phyloP scores from a whole-genome alignment of 1,140 invertebrate genomes.

The Heliconius hewitsoni region DNA sequence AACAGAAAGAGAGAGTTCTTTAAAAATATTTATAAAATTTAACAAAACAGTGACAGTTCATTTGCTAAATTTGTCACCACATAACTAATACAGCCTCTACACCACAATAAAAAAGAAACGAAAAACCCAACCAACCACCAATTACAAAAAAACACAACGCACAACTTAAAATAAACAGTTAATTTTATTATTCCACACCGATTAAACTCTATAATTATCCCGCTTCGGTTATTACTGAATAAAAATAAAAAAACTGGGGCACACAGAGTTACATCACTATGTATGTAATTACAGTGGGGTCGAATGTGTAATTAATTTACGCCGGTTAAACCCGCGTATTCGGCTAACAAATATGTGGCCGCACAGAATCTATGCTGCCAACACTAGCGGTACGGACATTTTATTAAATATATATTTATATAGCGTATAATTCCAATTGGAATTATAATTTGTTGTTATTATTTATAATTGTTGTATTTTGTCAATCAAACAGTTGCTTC shows the following conservation, averaged over 20 bases:
- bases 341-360: slow-evolving; percentile 58
- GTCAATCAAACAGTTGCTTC: background rate
- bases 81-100: too few species aligned
- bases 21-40: too few species aligned
- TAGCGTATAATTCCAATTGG: background rate
- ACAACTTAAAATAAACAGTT: too few species aligned
- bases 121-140: background rate
- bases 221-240: slow-evolving; percentile 22
- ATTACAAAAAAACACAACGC: background rate
- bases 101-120: too few species aligned
- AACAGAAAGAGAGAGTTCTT: too few species aligned
- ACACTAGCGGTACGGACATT: slow-evolving; percentile 39
- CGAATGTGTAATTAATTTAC: slow-evolving; percentile 72
- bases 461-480: slow-evolving; percentile 2
- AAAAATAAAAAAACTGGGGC: slow-evolving; percentile 49
- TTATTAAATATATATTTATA: background rate
- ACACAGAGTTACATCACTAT: slow-evolving; percentile 53
- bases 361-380: slow-evolving; percentile 48
- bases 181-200: slow-evolving; percentile 17
- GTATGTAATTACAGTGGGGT: slow-evolving; percentile 57
- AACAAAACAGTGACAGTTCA: too few species aligned
- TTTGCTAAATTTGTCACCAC: too few species aligned
- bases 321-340: slow-evolving; percentile 54
- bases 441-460: background rate
- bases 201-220: slow-evolving; percentile 53